A percentile compares a stretch with the other conserved stretches of the same genome.
Conservation (phyloP, 2,797 vertebrate genomes). For the Spondyliosoma cantharus region DNA sequence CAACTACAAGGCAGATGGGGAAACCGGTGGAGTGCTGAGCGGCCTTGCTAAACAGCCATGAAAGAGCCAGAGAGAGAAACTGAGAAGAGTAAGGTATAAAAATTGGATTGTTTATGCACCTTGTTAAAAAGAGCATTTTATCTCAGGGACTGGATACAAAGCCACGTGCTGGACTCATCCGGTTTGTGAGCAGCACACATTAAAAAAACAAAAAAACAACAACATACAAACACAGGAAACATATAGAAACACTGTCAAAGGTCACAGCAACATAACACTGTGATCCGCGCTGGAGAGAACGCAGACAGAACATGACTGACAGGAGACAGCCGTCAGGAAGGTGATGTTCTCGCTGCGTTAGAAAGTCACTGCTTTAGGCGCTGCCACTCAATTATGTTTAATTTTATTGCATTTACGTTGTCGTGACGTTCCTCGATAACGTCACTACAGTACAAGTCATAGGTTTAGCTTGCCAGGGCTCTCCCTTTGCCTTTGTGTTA, state of each 20-base stretch:
- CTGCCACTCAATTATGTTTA: constrained; percentile 42
- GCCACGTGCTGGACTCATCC: constrained; percentile 46
- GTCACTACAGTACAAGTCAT: constrained; percentile 30
- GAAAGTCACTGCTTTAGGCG: constrained; percentile 49
- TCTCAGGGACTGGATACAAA: constrained; percentile 21
- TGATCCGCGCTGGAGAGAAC: constrained; percentile 54
- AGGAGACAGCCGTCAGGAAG: constrained; percentile 63
- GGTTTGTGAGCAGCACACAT: constrained; percentile 54
- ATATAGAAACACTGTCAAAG: constrained; percentile 58
- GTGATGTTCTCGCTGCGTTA: constrained; percentile 46
- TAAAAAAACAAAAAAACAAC: constrained; percentile 32
- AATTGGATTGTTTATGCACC: constrained; percentile 51
- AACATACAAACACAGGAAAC: constrained; percentile 30
- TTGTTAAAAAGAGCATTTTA: neutral
- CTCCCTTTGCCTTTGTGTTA: constrained; percentile 34
- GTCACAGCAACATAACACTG: constrained; percentile 53
- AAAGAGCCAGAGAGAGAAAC: constrained; percentile 41
- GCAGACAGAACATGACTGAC: constrained; percentile 59
- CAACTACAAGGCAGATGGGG: constrained; percentile 72
- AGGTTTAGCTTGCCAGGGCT: constrained; percentile 23
- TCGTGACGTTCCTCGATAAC: constrained; percentile 11
- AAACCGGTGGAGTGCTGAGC: constrained; percentile 49
- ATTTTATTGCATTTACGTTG: constrained; percentile 57
- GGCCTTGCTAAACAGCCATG: constrained; percentile 34
- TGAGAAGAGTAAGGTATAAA: constrained; percentile 50